A percentile compares a stretch with the other conserved stretches of the same genome.
These are phyloP conservation scores for Mythimna ferrago DNA, from an alignment of 2,888 invertebrate species.

Conservation along the genomic window DNA sequence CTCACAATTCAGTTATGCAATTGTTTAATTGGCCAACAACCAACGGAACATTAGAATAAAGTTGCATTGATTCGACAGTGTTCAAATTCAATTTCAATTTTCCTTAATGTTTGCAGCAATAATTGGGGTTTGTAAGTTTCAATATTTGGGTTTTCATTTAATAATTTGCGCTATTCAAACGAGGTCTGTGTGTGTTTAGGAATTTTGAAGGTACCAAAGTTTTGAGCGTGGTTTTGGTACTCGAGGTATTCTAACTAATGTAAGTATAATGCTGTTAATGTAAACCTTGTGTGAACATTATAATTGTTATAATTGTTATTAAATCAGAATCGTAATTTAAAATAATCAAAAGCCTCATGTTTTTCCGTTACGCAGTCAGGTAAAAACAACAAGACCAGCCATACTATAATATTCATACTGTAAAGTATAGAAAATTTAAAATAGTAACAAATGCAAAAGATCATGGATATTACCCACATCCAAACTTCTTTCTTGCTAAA, in stretches of 20 bases:
- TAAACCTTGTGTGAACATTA: background rate
- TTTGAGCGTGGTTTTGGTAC: background rate
- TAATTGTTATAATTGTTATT: no score
- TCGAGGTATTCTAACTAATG: background rate
- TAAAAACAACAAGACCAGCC: no score
- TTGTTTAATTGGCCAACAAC: conserved; percentile 76
- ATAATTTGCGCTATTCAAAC: conserved; percentile 47
- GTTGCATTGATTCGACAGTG: conserved; percentile 64
- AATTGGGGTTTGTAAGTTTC: conserved; percentile 57
- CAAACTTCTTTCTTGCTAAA: no score
- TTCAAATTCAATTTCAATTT: conserved; percentile 59
- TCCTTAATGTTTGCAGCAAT: conserved; percentile 40
- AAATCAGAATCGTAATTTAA: background rate
- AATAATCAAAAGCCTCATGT: background rate
- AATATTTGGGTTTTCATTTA: conserved; percentile 52
- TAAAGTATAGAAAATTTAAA: no score
- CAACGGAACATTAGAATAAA: conserved; percentile 73
- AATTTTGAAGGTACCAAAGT: conserved; percentile 14
- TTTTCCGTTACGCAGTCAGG: no score
- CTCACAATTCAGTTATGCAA: conserved; percentile 69
- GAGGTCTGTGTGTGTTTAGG: conserved; percentile 44
- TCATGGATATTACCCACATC: no score
- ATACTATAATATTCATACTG: no score
- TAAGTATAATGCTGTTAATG: background rate
- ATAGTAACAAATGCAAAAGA: no score